These are phyloP conservation scores for Rhamphomyia laevipes DNA, from an alignment of 2,888 invertebrate species.

Conservation along the genomic window DNA sequence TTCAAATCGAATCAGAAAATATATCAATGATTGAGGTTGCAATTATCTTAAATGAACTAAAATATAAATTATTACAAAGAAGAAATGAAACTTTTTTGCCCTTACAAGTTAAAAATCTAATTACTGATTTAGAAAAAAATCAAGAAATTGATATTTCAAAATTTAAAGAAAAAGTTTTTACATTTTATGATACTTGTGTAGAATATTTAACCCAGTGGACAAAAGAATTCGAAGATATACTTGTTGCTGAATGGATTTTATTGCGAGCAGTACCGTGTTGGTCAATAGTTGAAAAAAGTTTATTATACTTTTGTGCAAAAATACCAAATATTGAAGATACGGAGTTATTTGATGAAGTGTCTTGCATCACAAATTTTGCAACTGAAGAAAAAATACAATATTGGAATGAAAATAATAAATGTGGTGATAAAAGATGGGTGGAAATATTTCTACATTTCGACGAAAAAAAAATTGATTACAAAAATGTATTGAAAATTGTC, in stretches of 20 bases:
- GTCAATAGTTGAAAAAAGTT: too few relatives aligned
- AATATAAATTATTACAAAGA: conserved; percentile 10
- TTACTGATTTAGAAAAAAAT: conserved; percentile 7
- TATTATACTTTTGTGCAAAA: conserved; percentile 5
- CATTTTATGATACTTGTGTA: too few relatives aligned
- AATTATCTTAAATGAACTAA: too few relatives aligned
- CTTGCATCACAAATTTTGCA: not conserved
- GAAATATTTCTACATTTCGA: not conserved
- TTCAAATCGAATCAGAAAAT: conserved; percentile 12
- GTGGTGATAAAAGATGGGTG: not conserved
- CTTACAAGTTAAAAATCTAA: conserved; percentile 8
- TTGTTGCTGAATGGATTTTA: too few relatives aligned
- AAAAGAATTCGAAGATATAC: too few relatives aligned
- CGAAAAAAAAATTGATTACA: not conserved
- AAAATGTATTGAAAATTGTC: conserved; percentile 4
- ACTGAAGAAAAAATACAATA: not conserved
- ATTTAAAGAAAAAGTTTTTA: conserved; percentile 3
- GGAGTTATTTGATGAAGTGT: not conserved
- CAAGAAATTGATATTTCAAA: not conserved
- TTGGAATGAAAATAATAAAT: conserved; percentile 5
- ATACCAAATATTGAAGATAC: not conserved
- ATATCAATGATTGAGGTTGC: too few relatives aligned
- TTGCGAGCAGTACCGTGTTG: too few relatives aligned
- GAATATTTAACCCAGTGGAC: too few relatives aligned
- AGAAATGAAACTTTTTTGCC: conserved; percentile 9